Conservation (phyloP, 2,113 vertebrate species). For the Crotalus helleri region DNA sequence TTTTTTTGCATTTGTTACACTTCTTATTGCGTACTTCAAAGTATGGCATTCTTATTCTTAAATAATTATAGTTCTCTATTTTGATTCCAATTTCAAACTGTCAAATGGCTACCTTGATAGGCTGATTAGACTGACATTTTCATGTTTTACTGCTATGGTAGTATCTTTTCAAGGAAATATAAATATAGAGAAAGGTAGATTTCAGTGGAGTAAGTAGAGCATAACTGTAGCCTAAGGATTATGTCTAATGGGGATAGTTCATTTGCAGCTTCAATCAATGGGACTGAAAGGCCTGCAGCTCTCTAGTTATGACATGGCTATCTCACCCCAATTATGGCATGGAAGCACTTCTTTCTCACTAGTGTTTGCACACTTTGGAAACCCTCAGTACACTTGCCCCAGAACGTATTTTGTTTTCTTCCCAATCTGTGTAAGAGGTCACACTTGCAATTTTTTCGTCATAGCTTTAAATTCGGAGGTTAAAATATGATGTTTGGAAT, state of each 20-base stretch:
- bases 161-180: background rate
- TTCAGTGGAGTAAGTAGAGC: background rate
- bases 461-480: slow-evolving; percentile 62
- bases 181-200: background rate
- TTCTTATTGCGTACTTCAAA: background rate
- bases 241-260: slow-evolving; percentile 18
- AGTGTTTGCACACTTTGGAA: slow-evolving; percentile 56
- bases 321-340: slow-evolving; percentile 52
- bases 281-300: slow-evolving; percentile 11
- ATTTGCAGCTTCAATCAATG: background rate
- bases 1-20: background rate
- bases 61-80: background rate
- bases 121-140: background rate
- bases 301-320: slow-evolving; percentile 31
- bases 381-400: slow-evolving; percentile 24
- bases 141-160: background rate
- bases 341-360: slow-evolving; percentile 29
- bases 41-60: background rate
- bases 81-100: background rate
- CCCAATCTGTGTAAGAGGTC: slow-evolving; percentile 31
- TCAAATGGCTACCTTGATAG: background rate
- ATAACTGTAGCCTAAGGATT: background rate
- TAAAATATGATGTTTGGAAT: slow-evolving; percentile 64
- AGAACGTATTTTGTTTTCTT: slow-evolving; percentile 20
- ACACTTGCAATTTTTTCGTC: slow-evolving; percentile 60